phyloP scores from a whole-genome alignment of 2,888 invertebrate species.

The Polyommatus icarus region DNA sequence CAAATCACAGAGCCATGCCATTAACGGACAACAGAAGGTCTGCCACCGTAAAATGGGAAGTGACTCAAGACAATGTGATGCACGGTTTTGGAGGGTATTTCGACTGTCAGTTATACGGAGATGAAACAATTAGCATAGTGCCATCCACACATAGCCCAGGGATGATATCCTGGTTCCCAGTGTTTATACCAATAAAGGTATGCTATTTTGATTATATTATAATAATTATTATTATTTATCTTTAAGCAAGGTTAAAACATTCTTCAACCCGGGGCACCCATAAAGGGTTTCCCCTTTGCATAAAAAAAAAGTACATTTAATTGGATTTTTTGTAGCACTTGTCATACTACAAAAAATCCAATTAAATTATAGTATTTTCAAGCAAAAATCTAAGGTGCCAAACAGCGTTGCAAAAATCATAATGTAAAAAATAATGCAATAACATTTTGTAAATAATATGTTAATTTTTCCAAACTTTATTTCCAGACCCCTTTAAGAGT shows the following conservation, averaged over 20 bases:
- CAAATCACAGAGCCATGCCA: slow-evolving; percentile 84
- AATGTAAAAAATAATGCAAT: too few relatives aligned
- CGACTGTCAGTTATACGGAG: slow-evolving; percentile 91
- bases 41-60: slow-evolving; percentile 84
- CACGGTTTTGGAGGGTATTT: slow-evolving; percentile 99
- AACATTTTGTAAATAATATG: slow-evolving; percentile 27
- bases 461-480: slow-evolving; percentile 28
- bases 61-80: slow-evolving; percentile 87
- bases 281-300: too few relatives aligned
- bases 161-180: slow-evolving; percentile 99
- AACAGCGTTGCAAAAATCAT: too few relatives aligned
- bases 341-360: too few relatives aligned
- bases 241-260: too few relatives aligned
- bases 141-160: slow-evolving; percentile 93
- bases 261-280: too few relatives aligned
- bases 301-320: too few relatives aligned
- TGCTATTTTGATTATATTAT: slow-evolving; percentile 42
- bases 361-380: too few relatives aligned
- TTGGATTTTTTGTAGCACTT: too few relatives aligned
- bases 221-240: too few relatives aligned
- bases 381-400: too few relatives aligned
- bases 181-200: slow-evolving; percentile 94
- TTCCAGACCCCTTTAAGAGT: slow-evolving; percentile 87
- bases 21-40: slow-evolving; percentile 89
- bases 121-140: slow-evolving; percentile 92